These are phyloP conservation scores for Oceanodroma leucorhoa DNA, from an alignment of 2,797 vertebrate species.

Conservation along the genomic window DNA sequence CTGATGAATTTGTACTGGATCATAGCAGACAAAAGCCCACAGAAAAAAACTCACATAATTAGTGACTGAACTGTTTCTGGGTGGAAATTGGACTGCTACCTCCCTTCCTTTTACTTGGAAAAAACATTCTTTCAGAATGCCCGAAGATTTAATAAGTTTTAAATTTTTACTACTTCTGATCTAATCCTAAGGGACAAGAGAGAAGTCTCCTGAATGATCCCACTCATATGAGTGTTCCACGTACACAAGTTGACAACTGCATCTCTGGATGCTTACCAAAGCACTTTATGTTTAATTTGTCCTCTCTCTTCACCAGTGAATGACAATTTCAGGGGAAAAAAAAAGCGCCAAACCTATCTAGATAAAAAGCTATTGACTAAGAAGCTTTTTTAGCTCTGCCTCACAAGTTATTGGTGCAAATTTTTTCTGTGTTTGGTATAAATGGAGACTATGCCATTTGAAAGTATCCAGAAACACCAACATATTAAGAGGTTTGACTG, in stretches of 20 bases:
- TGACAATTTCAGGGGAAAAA: not conserved
- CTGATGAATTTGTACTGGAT: not conserved
- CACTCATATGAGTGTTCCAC: not conserved
- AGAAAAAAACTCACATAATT: not conserved
- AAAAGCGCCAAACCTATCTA: not conserved
- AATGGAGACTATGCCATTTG: not conserved
- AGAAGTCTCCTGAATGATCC: rapidly evolving
- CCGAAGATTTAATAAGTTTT: not conserved
- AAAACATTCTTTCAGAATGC: not conserved
- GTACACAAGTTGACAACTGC: not conserved
- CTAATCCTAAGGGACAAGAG: not conserved
- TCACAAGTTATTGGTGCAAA: not conserved
- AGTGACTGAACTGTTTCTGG: not conserved
- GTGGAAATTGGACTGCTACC: not conserved
- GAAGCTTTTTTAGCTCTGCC: not conserved
- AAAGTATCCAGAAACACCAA: not conserved
- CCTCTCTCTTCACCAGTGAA: not conserved
- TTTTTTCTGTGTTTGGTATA: not conserved
- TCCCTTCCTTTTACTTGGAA: not conserved
- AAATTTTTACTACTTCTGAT: not conserved
- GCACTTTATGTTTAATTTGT: not conserved
- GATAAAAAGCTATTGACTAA: not conserved
- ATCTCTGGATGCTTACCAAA: not conserved
- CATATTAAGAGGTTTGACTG: not conserved
- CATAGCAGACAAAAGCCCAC: not conserved